phyloP scores from a whole-genome alignment of 1,140 invertebrate genomes.

The Meteorus sp. region DNA sequence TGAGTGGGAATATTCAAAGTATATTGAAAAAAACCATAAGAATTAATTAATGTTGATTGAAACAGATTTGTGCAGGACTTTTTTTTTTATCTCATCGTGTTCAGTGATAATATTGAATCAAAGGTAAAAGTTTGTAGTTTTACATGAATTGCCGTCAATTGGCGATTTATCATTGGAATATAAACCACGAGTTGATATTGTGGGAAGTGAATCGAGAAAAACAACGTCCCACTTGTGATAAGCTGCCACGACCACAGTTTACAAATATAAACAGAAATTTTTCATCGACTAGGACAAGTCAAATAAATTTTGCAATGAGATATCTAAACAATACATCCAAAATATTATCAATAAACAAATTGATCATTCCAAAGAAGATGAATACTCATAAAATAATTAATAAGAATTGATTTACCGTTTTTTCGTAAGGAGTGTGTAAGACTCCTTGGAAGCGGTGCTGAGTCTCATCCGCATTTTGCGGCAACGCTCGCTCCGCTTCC shows the following conservation, averaged over 20 bases:
- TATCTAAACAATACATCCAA: neutral
- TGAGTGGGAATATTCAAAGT: too few species aligned
- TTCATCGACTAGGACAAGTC: neutral
- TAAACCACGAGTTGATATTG: constrained; percentile 3
- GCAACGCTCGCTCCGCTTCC: constrained; percentile 38
- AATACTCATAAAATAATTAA: neutral
- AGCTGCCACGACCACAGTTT: neutral
- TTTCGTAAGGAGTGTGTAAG: constrained; percentile 49
- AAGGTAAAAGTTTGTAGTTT: too few species aligned
- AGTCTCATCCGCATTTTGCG: constrained; percentile 52
- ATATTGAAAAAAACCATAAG: too few species aligned
- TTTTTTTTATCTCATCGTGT: too few species aligned
- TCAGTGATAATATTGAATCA: too few species aligned
- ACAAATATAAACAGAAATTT: too few species aligned
- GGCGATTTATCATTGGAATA: neutral
- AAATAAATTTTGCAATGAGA: neutral
- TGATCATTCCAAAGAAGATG: neutral
- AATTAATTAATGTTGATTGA: too few species aligned
- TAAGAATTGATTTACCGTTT: constrained; percentile 41
- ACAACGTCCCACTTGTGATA: constrained; percentile 25
- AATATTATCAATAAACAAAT: neutral
- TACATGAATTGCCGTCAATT: too few species aligned
- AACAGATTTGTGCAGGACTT: too few species aligned
- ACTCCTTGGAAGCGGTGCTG: constrained; percentile 49
- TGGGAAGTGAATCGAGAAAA: constrained; percentile 13